Percentiles rank a stretch among this genome's conserved stretches.
Evolutionary conservation across 2,797 vertebrate genomes (phyloP).

Genomic region (Malacoraja senta): DNA sequence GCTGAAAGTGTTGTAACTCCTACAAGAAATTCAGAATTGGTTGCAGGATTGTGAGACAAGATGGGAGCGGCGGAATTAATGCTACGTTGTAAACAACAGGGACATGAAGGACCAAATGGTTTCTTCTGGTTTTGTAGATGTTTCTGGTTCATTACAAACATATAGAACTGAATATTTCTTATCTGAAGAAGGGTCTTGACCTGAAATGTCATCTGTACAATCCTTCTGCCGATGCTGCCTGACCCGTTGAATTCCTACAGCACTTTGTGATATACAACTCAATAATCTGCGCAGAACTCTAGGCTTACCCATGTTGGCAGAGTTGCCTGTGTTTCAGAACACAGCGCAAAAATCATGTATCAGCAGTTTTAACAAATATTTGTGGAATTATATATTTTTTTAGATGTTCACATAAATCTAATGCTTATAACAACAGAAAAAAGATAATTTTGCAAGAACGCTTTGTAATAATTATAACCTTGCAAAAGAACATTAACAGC

Average conservation of each 20-base stretch:
- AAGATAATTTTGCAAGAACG: conserved; percentile 19
- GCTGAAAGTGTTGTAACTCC: background rate
- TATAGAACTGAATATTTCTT: too few relatives aligned
- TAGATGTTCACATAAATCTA: background rate
- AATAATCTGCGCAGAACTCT: background rate
- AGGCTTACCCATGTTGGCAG: background rate
- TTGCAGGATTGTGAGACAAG: background rate
- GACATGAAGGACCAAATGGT: background rate
- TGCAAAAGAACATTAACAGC: conserved; percentile 15
- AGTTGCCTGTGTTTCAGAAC: too few relatives aligned
- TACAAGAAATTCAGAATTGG: background rate
- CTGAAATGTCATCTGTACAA: too few relatives aligned
- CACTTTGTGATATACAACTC: background rate
- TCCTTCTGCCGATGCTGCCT: too few relatives aligned
- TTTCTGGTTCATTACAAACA: background rate
- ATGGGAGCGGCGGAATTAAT: background rate
- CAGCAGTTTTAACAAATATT: background rate
- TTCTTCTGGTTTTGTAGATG: background rate
- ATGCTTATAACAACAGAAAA: background rate
- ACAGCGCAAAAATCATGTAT: background rate
- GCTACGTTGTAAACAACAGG: background rate
- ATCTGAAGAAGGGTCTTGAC: too few relatives aligned
- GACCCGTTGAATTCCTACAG: too few relatives aligned
- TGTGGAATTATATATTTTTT: background rate
- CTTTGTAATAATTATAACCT: conserved; percentile 15